Evolutionary conservation across 1,140 invertebrate genomes (phyloP).

Genomic region (Bombus consobrinus): DNA sequence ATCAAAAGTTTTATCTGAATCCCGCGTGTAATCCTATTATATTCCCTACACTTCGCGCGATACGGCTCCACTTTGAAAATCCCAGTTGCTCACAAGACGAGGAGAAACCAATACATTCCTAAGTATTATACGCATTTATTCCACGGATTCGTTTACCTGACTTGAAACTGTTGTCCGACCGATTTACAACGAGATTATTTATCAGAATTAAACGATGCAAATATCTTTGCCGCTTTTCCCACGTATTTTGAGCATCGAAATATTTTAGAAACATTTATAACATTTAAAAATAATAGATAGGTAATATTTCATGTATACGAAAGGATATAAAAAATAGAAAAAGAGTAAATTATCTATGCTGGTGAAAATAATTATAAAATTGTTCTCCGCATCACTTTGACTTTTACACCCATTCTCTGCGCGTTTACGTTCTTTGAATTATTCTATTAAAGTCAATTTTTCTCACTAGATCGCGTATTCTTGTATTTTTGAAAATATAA

Average conservation of each 20-base stretch:
- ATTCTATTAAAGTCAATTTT: background rate
- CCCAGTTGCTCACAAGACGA: background rate
- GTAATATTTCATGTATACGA: no score
- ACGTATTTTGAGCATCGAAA: background rate
- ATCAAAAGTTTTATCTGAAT: slow-evolving; percentile 56
- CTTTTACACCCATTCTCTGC: no score
- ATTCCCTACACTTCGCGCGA: slow-evolving; percentile 21
- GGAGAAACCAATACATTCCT: background rate
- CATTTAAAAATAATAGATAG: no score
- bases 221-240: background rate
- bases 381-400: no score
- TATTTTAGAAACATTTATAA: background rate
- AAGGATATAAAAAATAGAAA: no score
- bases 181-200: background rate
- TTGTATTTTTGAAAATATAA: background rate
- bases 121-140: background rate
- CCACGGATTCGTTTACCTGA: background rate
- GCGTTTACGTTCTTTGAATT: background rate
- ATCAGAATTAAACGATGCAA: background rate
- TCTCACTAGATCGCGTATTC: background rate
- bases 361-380: no score
- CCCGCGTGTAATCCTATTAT: slow-evolving; percentile 39
- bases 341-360: no score
- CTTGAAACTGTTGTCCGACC: background rate
- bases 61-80: background rate